phyloP scores from a whole-genome alignment of 2,888 invertebrate species.

The Apamea anceps region DNA sequence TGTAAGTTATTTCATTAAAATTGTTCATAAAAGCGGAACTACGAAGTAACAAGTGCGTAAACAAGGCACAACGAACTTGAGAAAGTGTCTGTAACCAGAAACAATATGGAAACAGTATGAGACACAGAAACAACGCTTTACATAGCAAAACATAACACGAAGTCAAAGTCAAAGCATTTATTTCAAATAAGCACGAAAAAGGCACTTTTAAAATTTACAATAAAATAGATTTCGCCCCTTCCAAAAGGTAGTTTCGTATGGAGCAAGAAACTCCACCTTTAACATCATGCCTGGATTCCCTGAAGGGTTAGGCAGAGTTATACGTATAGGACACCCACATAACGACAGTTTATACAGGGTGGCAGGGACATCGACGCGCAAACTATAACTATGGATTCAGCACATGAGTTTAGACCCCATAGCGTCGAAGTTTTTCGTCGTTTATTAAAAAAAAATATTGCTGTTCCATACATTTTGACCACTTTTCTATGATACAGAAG shows the following conservation, averaged over 20 bases:
- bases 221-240: neutral
- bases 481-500: too few relatives aligned
- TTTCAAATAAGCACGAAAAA: neutral
- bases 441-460: too few relatives aligned
- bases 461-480: too few relatives aligned
- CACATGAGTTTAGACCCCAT: too few relatives aligned
- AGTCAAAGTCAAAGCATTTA: neutral
- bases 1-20: constrained; percentile 41
- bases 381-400: too few relatives aligned
- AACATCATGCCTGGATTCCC: neutral
- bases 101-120: too few relatives aligned
- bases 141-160: neutral
- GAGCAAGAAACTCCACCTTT: neutral
- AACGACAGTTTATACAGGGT: neutral
- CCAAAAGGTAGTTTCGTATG: neutral
- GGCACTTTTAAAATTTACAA: neutral
- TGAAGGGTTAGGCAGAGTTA: neutral
- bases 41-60: neutral
- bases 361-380: too few relatives aligned
- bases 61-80: neutral
- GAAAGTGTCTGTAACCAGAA: too few relatives aligned
- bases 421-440: too few relatives aligned
- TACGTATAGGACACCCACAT: neutral
- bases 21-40: neutral
- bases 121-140: neutral